Conservation (phyloP, 2,113 vertebrate genomes). For the Engystomops pustulosus region DNA sequence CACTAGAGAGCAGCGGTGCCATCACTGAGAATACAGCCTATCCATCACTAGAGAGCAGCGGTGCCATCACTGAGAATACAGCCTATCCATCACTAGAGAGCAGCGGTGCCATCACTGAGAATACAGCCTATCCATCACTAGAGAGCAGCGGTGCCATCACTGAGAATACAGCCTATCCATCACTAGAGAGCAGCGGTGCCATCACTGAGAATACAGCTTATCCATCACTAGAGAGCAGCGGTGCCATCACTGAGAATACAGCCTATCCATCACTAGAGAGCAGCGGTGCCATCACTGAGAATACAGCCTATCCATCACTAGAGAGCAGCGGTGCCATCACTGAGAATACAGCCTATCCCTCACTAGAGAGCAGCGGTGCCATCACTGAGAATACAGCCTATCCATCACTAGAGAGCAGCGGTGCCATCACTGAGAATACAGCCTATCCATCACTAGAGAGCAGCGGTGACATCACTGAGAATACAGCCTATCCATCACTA, state of each 20-base stretch:
- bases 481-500: neutral
- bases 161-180: neutral
- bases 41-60: neutral
- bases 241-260: slow-evolving; percentile 4
- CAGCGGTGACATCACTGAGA: slow-evolving; percentile 13
- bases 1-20: slow-evolving; percentile 4
- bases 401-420: neutral
- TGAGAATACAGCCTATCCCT: neutral
- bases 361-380: neutral
- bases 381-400: neutral
- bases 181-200: neutral
- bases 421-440: slow-evolving; percentile 1
- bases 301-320: neutral
- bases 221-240: neutral
- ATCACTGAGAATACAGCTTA: neutral
- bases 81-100: neutral
- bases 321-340: neutral
- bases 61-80: neutral
- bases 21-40: neutral
- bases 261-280: neutral
- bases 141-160: neutral
- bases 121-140: neutral
- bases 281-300: neutral
- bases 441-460: neutral
- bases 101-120: slow-evolving; percentile 10